Percentiles rank a stretch among this genome's conserved stretches.
phyloP scores from a whole-genome alignment of 53 echinoderm and acorn worm species.

The Stichopus horrens region DNA sequence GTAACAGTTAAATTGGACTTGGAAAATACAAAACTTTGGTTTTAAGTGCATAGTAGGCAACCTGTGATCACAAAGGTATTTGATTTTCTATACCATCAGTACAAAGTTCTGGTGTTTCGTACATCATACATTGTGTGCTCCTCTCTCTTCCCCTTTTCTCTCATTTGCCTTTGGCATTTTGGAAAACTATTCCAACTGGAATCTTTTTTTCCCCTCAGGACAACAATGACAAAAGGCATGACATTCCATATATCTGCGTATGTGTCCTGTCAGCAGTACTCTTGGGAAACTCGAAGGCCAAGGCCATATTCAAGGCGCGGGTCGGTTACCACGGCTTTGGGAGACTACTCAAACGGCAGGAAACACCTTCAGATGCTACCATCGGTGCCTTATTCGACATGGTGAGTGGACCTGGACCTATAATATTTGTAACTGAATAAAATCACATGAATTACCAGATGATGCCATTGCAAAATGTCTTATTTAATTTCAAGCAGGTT shows the following conservation, averaged over 20 bases:
- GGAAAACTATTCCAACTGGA: neutral
- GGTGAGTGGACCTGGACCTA: constrained; percentile 50
- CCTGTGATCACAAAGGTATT: too few relatives aligned
- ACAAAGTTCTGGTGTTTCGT: neutral
- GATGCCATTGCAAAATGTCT: too few relatives aligned
- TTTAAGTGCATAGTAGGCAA: too few relatives aligned
- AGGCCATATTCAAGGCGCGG: constrained; percentile 82
- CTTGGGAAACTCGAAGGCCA: constrained; percentile 71
- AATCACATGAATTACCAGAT: too few relatives aligned
- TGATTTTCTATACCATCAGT: too few relatives aligned
- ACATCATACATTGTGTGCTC: too few relatives aligned
- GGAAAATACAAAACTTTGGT: too few relatives aligned
- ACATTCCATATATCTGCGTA: constrained; percentile 77
- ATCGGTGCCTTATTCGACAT: constrained; percentile 85
- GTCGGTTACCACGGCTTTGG: constrained; percentile 82
- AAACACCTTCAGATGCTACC: constrained; percentile 78
- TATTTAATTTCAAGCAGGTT: too few relatives aligned
- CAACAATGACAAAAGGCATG: constrained; percentile 65
- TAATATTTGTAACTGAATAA: too few relatives aligned
- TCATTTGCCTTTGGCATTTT: neutral
- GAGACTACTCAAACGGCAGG: constrained; percentile 64
- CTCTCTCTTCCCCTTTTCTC: too few relatives aligned
- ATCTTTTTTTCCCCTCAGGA: constrained; percentile 53
- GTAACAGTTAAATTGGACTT: too few relatives aligned
- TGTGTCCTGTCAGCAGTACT: constrained; percentile 77